Base-by-base conservation (phyloP, 1,140 invertebrate species). In the Diuraphis noxia region DNA sequence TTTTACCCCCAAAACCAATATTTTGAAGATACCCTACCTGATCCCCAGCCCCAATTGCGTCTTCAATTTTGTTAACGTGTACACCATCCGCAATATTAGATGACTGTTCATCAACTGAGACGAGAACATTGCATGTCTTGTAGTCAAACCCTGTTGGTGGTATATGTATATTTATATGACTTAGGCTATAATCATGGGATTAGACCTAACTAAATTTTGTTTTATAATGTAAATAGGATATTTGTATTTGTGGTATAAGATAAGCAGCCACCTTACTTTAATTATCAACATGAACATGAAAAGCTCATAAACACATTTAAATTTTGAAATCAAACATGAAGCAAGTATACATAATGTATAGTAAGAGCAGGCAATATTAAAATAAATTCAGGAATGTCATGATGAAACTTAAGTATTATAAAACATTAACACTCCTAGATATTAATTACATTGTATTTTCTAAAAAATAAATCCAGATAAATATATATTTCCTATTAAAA, bases 11-110 rank as follows among this genome's bases (percentile, higher is more conserved):
- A 46, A 43, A 91, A 46, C 88, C 46, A 52, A 40, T 91, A 34
- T 79, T 91, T 82, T 91, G 13, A 82, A 23, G 46, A 91, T 91
- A 91, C 89, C 89, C 89, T 97, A 98, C 98, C 97, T 99, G 99
- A 95, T 99, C 99, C 95, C 99, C 99, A 94, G 99, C 99, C 94
- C 99, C 99, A 94, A 99, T 96, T 94, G 99, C 97, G 93, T 97
- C 96, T 94, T 99, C 98, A 93, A 96, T 95, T 94, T 97, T 96
- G 95, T 98, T 96, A 92, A 96, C 94, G 95, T 99, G 98, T 52
- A 99, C 99, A 93, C 98, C 99, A 93, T 97, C 96, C 90, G 99
- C 98, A 94, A 99, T 99, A 95, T 99, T 97, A 92, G 98, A 97
- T 93, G 97, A 98, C 95, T 99, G 99, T 95, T 99, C 96, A 95